phyloP scores from a whole-genome alignment of 2,113 vertebrate species.

The Shinisaurus crocodilurus region DNA sequence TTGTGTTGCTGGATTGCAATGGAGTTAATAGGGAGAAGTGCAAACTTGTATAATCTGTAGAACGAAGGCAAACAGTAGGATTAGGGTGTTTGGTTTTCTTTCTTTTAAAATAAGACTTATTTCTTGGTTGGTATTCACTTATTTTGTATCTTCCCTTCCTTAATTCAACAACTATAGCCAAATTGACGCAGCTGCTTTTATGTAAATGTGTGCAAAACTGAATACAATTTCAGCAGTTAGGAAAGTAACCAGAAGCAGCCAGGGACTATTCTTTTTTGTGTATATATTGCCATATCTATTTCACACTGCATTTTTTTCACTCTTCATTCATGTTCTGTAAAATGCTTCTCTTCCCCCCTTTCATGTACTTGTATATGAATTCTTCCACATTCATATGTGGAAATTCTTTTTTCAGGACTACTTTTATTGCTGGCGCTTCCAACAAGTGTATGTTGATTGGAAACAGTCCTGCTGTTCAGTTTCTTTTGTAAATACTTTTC shows the following conservation, averaged over 20 bases:
- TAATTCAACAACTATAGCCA: background rate
- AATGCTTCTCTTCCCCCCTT: slow-evolving; percentile 37
- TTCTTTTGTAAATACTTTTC: slow-evolving; percentile 79
- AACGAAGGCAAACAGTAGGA: background rate
- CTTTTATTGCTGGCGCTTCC: slow-evolving; percentile 72
- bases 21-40: slow-evolving; percentile 31
- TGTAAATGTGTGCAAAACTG: slow-evolving; percentile 41
- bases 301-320: slow-evolving; percentile 54
- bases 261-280: slow-evolving; percentile 42
- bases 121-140: background rate
- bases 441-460: slow-evolving; percentile 59
- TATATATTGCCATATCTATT: slow-evolving; percentile 51
- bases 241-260: slow-evolving; percentile 8
- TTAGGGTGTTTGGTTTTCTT: background rate
- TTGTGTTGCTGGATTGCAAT: background rate
- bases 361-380: slow-evolving; percentile 61
- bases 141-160: background rate
- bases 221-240: slow-evolving; percentile 19
- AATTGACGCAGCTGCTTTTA: background rate
- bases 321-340: slow-evolving; percentile 59
- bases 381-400: no score
- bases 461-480: slow-evolving; percentile 60
- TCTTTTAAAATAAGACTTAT: background rate
- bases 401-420: slow-evolving; percentile 60
- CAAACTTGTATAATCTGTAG: background rate